Conservation (phyloP, 2,113 vertebrate genomes). For the Mirounga angustirostris region DNA sequence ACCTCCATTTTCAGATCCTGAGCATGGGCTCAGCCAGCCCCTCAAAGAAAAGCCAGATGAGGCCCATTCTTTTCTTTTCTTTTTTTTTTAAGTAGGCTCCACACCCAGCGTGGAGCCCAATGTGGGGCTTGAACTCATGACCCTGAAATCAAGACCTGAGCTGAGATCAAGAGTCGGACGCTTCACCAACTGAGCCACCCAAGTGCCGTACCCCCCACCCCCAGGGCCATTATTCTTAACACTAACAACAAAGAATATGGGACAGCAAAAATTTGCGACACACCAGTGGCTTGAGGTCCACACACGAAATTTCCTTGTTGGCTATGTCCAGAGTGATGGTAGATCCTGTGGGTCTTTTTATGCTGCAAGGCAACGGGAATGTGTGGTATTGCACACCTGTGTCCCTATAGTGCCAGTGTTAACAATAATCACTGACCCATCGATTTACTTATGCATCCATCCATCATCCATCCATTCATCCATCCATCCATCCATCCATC, state of each 20-base stretch:
- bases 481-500: neutral
- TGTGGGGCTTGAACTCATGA: neutral
- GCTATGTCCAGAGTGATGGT: constrained; percentile 73
- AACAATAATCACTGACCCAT: neutral
- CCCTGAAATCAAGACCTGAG: neutral
- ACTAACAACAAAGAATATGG: rapidly evolving
- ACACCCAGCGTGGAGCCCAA: neutral
- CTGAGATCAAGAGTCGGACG: neutral
- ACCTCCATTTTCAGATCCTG: neutral
- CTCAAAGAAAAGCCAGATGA: neutral
- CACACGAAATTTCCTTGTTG: constrained; percentile 72
- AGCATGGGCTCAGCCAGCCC: neutral
- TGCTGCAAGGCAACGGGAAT: neutral
- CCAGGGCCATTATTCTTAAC: neutral
- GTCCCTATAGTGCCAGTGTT: neutral
- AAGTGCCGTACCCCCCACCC: too few species aligned
- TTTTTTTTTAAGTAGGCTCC: neutral
- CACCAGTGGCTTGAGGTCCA: constrained; percentile 77
- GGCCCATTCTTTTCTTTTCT: neutral
- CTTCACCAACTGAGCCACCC: neutral
- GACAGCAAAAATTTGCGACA: neutral
- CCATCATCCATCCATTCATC: too few species aligned
- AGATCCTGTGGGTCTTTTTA: constrained; percentile 41
- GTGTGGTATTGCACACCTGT: rapidly evolving
- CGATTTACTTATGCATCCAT: neutral